These are phyloP conservation scores for Ranitomeya imitator DNA, from an alignment of 2,113 vertebrate species.

Conservation along the genomic window DNA sequence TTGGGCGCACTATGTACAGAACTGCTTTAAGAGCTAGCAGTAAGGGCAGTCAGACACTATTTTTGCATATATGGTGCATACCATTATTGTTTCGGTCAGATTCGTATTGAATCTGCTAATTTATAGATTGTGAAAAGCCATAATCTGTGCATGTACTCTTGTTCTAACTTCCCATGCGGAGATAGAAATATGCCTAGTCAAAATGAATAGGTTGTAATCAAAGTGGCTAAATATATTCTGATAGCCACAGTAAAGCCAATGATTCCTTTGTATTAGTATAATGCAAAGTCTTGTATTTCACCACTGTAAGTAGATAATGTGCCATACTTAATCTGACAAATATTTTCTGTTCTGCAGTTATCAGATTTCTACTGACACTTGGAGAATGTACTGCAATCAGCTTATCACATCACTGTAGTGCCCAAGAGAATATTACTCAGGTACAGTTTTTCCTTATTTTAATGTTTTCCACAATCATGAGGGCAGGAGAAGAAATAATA, in stretches of 20 bases:
- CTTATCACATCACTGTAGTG: slow-evolving; percentile 12
- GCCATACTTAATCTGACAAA: not conserved
- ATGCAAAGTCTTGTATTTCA: not conserved
- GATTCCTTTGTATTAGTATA: not conserved
- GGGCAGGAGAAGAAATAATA: not conserved
- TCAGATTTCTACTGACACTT: not conserved
- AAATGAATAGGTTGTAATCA: too few species aligned
- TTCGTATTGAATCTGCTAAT: too few species aligned
- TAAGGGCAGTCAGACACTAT: too few species aligned
- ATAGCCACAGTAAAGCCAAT: too few species aligned
- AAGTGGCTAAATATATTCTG: not conserved
- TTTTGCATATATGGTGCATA: too few species aligned
- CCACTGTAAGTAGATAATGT: not conserved
- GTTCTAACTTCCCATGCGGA: too few species aligned
- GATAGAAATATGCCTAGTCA: too few species aligned
- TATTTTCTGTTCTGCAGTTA: not conserved
- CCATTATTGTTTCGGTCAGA: too few species aligned
- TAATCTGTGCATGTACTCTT: too few species aligned
- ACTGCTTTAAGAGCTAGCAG: too few species aligned
- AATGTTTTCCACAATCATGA: not conserved
- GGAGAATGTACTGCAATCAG: slow-evolving; percentile 3
- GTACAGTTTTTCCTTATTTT: not conserved
- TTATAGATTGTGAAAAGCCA: too few species aligned
- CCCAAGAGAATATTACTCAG: not conserved
- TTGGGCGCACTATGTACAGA: too few species aligned